A percentile compares a stretch with the other conserved stretches of the same genome.
Conservation (phyloP, 2,797 vertebrate genomes). For the Paguma larvata region DNA sequence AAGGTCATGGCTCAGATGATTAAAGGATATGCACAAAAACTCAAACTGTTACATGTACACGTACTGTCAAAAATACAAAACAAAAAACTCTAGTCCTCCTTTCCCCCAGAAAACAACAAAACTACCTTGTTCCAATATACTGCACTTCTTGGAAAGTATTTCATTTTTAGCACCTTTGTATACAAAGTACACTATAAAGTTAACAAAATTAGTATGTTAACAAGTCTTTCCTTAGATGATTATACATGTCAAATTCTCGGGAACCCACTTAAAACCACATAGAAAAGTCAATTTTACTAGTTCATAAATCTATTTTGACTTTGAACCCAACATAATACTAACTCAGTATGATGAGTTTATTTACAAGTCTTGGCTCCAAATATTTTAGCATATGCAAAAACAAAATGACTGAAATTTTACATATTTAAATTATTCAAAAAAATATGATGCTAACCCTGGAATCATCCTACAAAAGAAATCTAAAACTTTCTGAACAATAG, state of each 20-base stretch:
- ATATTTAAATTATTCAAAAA: conserved; percentile 61
- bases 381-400: conserved; percentile 44
- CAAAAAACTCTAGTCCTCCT: background rate
- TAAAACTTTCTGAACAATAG: conserved; percentile 31
- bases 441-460: conserved; percentile 46
- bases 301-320: conserved; percentile 48
- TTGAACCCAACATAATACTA: conserved; percentile 44
- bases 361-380: conserved; percentile 36
- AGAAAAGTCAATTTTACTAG: conserved; percentile 39
- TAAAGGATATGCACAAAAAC: conserved; percentile 31
- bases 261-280: conserved; percentile 16
- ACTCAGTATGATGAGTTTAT: conserved; percentile 60
- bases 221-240: background rate
- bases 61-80: background rate
- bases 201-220: background rate
- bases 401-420: conserved; percentile 51
- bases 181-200: background rate
- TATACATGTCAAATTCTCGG: background rate
- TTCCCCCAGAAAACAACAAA: conserved; percentile 40
- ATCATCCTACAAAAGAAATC: conserved; percentile 41
- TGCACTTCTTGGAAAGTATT: background rate
- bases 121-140: background rate
- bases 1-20: background rate
- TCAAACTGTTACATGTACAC: background rate
- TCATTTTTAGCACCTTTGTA: conserved; percentile 39